These are phyloP conservation scores for Mesocricetus auratus DNA, from an alignment of 2,113 vertebrate genomes.

Conservation along the genomic window DNA sequence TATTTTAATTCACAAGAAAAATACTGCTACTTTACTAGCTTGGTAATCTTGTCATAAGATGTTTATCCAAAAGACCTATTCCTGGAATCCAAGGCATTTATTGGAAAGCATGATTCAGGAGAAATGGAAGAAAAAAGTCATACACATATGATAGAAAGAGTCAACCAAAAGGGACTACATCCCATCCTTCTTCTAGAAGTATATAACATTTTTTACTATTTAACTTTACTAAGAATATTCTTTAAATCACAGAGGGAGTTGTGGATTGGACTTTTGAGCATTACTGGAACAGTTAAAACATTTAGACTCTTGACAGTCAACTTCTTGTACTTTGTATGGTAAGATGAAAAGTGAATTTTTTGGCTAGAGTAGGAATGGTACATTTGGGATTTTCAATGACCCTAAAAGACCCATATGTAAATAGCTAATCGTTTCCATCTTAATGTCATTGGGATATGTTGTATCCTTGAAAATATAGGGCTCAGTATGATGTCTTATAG, in stretches of 20 bases:
- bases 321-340: neutral
- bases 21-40: neutral
- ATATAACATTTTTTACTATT: neutral
- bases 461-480: neutral
- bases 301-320: neutral
- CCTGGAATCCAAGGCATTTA: neutral
- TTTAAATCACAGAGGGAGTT: neutral
- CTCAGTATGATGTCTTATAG: neutral
- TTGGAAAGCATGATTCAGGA: neutral
- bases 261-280: neutral
- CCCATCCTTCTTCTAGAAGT: neutral
- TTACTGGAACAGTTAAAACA: neutral
- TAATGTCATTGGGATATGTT: neutral
- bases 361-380: neutral
- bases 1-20: neutral
- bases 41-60: neutral
- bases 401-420: neutral
- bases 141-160: neutral
- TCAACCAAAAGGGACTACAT: neutral
- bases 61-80: neutral
- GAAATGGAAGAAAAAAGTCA: neutral
- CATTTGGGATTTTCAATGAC: neutral
- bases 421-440: neutral
- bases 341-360: neutral
- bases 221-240: too few relatives aligned